Evolutionary conservation across 2,113 vertebrate species (phyloP), one percentile per base, ranked within the genome.

Genomic region (Otolemur garnettii): DNA sequence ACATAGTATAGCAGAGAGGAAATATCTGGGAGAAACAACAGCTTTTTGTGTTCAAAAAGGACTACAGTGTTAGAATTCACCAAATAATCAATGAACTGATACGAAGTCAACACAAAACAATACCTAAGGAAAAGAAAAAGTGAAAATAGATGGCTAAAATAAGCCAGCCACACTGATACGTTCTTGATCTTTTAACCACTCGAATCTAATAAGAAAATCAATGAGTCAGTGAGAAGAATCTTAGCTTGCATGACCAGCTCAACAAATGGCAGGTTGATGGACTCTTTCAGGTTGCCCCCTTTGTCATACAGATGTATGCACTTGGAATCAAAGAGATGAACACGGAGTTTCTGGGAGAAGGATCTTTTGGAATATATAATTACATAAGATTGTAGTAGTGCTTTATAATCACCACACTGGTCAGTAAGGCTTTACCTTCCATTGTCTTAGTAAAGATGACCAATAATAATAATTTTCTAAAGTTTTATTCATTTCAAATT

Each of bases 1-100:
- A 94, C 19, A 81, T 90, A 86, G 42, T 84, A 85, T 83, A 81
- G 90, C 90, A 84, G 75, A 95, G 96, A 95, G 64, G 15, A 93
- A 96, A 87, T 94, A 94, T 45, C 83, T 87, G 5, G 38, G 57
- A 79, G 13, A 91, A 30, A 91, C 38, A 92, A 81, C 5, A 72
- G 60, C 6, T 71, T 93, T 95, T 77, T 88, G 14, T 24, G 4
- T 68, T 95, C 69, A 82, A 89, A 89, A 80, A 77, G 4, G 28
- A 86, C 38, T 45, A 3, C 59, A 81, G 33, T 64, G 12, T 90
- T 87, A 87, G 55, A 90, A 90, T 81, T 81, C 35, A 97, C 17
- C 42, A 90, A 68, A 45, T 60, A 94, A 83, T 87, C 89, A 72
- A 88, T 88, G 50, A 91, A 59, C 42, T 62, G 42, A 91, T 78